Conservation (phyloP, 2,888 invertebrate genomes). For the Leptogaster cylindrica region DNA sequence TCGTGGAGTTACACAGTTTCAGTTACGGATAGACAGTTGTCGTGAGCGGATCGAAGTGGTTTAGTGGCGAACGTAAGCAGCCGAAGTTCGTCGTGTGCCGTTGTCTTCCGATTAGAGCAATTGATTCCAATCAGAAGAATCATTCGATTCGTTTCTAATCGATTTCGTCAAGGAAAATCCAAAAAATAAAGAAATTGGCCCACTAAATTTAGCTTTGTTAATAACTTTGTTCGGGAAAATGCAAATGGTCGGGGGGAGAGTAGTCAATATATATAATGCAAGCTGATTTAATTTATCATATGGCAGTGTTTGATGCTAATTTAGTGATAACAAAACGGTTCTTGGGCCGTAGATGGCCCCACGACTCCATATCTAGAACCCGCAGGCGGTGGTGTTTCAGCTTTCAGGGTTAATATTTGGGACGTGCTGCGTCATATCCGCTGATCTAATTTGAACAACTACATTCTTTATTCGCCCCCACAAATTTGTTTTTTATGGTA, state of each 20-base stretch:
- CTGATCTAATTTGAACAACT: no score
- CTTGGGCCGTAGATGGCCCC: constrained; percentile 22
- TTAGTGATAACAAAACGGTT: constrained; percentile 25
- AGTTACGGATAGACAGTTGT: constrained; percentile 44
- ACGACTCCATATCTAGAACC: neutral
- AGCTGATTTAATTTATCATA: neutral
- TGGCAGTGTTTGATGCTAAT: constrained; percentile 12
- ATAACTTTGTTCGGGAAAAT: no score
- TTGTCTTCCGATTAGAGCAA: constrained; percentile 6
- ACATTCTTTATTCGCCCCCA: no score
- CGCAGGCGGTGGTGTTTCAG: neutral
- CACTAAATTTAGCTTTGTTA: no score
- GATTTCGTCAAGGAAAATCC: constrained; percentile 3
- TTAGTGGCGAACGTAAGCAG: constrained; percentile 1
- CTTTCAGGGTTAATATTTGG: constrained; percentile 1
- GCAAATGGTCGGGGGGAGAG: no score
- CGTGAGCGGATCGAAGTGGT: constrained; percentile 35
- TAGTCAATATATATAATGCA: no score
- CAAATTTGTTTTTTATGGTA: no score
- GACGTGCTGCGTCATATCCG: neutral
- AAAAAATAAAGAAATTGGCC: no score
- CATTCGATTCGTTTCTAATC: constrained; percentile 1
- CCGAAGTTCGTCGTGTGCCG: neutral
- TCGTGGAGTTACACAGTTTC: constrained; percentile 19
- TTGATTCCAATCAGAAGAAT: neutral